These are phyloP conservation scores for Biston betularia DNA, from an alignment of 2,888 invertebrate species.

Conservation along the genomic window DNA sequence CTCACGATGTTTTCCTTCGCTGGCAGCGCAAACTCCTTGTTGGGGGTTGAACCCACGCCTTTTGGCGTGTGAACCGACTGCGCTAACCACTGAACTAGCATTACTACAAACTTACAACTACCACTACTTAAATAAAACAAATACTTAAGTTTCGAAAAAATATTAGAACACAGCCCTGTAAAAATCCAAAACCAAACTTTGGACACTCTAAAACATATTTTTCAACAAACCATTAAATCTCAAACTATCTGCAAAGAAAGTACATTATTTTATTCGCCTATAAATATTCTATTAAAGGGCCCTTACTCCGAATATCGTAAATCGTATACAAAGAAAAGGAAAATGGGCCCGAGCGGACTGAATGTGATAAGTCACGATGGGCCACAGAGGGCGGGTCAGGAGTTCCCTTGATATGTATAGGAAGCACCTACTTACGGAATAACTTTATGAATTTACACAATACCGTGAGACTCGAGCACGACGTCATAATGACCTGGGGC, in stretches of 20 bases:
- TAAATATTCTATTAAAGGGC: constrained; percentile 63
- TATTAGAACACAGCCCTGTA: background rate
- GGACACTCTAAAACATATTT: background rate
- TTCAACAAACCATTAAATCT: constrained; percentile 16
- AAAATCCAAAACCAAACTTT: background rate
- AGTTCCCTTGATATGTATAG: constrained; percentile 40
- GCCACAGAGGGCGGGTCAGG: constrained; percentile 50
- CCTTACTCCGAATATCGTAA: constrained; percentile 54
- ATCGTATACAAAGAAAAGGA: constrained; percentile 61
- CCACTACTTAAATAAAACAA: no score
- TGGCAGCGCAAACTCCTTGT: no score
- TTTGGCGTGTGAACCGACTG: no score
- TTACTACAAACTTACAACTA: no score
- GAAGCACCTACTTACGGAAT: constrained; percentile 38
- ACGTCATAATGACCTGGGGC: background rate
- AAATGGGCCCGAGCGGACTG: constrained; percentile 54
- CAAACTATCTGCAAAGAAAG: constrained; percentile 22
- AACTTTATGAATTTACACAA: constrained; percentile 24
- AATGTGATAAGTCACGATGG: constrained; percentile 69
- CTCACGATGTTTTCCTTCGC: no score
- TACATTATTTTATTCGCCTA: constrained; percentile 40
- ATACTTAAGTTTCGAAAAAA: no score
- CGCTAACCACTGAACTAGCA: no score
- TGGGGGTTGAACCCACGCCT: no score
- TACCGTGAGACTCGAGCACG: constrained; percentile 5